A percentile compares a stretch with the other conserved stretches of the same genome.
phyloP scores from a whole-genome alignment of 2,888 invertebrate genomes.

The Perizoma affinitatum region DNA sequence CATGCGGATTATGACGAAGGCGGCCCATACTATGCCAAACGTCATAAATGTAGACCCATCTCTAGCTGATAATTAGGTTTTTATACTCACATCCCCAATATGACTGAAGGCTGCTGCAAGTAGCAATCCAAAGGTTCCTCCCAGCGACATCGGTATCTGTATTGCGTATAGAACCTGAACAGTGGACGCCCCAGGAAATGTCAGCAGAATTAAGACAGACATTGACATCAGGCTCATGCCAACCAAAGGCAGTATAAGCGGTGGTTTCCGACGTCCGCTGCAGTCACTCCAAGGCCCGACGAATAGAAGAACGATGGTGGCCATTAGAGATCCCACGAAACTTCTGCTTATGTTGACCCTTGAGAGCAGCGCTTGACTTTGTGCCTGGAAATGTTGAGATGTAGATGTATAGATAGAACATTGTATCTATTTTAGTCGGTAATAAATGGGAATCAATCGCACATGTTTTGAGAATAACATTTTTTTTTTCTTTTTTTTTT shows the following conservation, averaged over 20 bases:
- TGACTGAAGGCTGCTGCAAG: constrained; percentile 91
- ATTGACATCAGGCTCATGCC: constrained; percentile 81
- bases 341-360: constrained; percentile 86
- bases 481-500: too few species aligned
- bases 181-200: constrained; percentile 72
- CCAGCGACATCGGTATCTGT: constrained; percentile 87
- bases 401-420: too few species aligned
- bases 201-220: constrained; percentile 71
- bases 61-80: too few species aligned
- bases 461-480: too few species aligned
- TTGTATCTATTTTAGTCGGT: too few species aligned
- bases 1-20: too few species aligned
- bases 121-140: constrained; percentile 88
- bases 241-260: constrained; percentile 80
- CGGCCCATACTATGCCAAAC: too few species aligned
- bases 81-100: constrained; percentile 88
- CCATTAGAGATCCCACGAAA: constrained; percentile 80
- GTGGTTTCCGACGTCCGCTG: constrained; percentile 83
- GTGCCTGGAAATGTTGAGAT: constrained; percentile 60
- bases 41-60: too few species aligned
- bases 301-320: constrained; percentile 84
- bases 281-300: constrained; percentile 86
- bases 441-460: too few species aligned
- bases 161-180: constrained; percentile 72
- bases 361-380: constrained; percentile 85